phyloP scores from a whole-genome alignment of 37 sponge, comb jelly and placozoan genomes.

The Chondrilla cf. caribensis region DNA sequence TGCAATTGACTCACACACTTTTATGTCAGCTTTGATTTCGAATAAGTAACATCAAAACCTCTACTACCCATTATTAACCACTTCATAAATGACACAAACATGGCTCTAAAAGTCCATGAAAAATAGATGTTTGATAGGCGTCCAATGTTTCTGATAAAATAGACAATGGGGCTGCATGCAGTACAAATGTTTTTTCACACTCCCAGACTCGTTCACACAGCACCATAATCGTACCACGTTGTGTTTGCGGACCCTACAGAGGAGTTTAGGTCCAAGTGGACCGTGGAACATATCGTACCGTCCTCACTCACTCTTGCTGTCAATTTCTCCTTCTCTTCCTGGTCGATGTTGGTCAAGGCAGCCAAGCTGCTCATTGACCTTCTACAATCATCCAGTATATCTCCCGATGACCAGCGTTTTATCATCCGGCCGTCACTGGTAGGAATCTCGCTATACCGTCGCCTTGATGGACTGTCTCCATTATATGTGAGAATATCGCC shows the following conservation, averaged over 20 bases:
- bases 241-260: constrained; percentile 8
- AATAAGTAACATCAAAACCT: too few species aligned
- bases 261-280: neutral
- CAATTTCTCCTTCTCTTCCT: constrained; percentile 6
- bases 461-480: neutral
- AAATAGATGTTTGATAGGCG: too few species aligned
- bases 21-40: too few species aligned
- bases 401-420: neutral
- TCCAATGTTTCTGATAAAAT: too few species aligned
- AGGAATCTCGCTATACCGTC: neutral
- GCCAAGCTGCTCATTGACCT: neutral
- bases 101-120: too few species aligned
- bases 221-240: constrained; percentile 17
- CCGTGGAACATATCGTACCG: neutral
- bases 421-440: neutral
- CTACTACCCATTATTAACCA: too few species aligned
- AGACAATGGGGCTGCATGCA: too few species aligned
- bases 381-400: neutral
- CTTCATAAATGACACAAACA: too few species aligned
- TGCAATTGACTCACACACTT: too few species aligned
- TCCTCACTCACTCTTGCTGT: neutral
- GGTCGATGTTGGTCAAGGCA: neutral
- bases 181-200: too few species aligned
- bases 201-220: constrained; percentile 10
- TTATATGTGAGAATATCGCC: neutral